These are phyloP conservation scores for Python bivittatus DNA, from an alignment of 2,113 vertebrate species.

Conservation along the genomic window DNA sequence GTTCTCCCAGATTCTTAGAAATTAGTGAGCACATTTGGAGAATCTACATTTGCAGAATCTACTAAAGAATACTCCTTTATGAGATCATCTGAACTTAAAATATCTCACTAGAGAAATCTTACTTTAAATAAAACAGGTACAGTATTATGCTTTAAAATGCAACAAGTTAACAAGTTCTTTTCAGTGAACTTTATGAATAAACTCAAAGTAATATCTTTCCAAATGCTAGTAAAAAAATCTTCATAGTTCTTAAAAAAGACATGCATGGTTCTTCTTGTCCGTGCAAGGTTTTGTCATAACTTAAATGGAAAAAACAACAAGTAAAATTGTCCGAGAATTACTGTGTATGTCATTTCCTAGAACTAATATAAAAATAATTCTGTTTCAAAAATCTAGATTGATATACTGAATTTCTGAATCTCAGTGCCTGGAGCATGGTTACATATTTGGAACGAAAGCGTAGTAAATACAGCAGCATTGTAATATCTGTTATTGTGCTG, in stretches of 20 bases:
- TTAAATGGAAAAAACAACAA: neutral
- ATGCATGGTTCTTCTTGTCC: neutral
- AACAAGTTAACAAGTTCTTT: neutral
- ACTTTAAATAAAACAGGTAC: neutral
- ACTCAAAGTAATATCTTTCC: neutral
- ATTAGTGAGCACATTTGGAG: neutral
- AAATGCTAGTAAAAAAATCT: neutral
- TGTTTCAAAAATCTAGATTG: neutral
- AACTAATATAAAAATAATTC: neutral
- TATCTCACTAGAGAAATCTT: neutral
- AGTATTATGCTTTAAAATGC: neutral
- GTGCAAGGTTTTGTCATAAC: neutral
- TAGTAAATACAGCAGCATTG: neutral
- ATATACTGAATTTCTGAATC: neutral
- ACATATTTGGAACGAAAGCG: neutral
- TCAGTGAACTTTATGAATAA: neutral
- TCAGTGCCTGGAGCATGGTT: accelerated
- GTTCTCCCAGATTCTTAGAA: neutral
- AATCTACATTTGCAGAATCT: too few relatives aligned
- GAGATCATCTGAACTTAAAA: neutral
- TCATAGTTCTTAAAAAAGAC: neutral
- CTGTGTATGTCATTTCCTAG: neutral
- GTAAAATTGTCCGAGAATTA: neutral
- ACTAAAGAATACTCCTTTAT: too few relatives aligned
- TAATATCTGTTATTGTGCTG: neutral